Evolutionary conservation across 2,888 invertebrate species (phyloP), one percentile per base, ranked within the genome.

Genomic region (Tenthredo distinguenda): DNA sequence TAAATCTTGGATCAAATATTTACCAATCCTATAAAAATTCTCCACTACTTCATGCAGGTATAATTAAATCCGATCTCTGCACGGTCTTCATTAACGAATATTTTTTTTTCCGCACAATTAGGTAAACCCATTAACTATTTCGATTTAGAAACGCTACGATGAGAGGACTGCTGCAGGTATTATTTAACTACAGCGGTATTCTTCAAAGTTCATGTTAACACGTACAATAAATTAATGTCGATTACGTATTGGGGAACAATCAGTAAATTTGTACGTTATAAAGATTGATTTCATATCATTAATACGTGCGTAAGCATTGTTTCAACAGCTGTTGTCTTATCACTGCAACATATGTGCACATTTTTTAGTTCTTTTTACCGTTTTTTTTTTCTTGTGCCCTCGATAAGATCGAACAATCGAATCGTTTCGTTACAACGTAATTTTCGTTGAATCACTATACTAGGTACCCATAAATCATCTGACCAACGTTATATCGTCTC

Each of bases 381-480:
- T 4, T 21, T 50, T 43, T 21, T 40, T 10, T 3, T 21, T n/a
- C 26, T 47, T 21, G 40, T 76, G 26, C n/a, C 47, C 21, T 76
- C 26, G 76, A 76, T 76, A 76, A 76, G 76, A 76, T 43, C 43
- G 76, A 26, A 76, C 47, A 47, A 76, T 76, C 47, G 43, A 43
- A 43, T 21, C 26, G 31, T 76, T 43, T 47, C 47, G 43, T 76
- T 76, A 10, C 18, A 15, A 74, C 43, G 26, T 26, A 47, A 76
- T 47, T n/a, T 71, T 37, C 18, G 71, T 37, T 37, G 31, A 34
- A 37, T 71, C 71, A 71, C 37, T 10, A 34, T 9, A 10, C n/a
- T 26, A 26, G 6, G 40, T 21, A 62, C 62, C 21, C n/a, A 72
- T 21, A 37, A 72, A 72, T 72, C 72, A 72, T 26, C 43, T 40